phyloP scores from a whole-genome alignment of 2,113 vertebrate species.

The Gambusia affinis region DNA sequence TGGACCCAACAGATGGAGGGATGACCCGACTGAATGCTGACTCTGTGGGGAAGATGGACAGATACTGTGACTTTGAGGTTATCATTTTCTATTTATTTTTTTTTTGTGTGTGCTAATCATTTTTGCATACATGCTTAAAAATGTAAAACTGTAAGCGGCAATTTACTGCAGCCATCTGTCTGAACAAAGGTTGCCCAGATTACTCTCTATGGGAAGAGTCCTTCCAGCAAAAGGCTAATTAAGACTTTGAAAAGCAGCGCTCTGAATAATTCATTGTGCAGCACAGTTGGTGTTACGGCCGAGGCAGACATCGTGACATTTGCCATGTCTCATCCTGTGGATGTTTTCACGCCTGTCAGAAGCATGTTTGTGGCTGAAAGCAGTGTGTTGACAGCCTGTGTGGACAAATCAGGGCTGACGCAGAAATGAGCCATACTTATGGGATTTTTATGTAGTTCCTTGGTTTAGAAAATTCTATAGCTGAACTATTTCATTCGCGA shows the following conservation, averaged over 20 bases:
- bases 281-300: slow-evolving; percentile 12
- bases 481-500: neutral
- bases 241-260: slow-evolving; percentile 39
- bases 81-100: neutral
- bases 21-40: neutral
- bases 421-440: neutral
- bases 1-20: slow-evolving; percentile 39
- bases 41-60: neutral
- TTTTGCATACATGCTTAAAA: slow-evolving; percentile 25
- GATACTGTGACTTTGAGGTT: neutral
- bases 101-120: neutral
- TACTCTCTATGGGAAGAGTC: slow-evolving; percentile 26
- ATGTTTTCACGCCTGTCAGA: slow-evolving; percentile 8
- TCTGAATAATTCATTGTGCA: slow-evolving; percentile 52
- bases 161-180: slow-evolving; percentile 55
- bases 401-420: neutral
- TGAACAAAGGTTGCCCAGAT: slow-evolving; percentile 50
- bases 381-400: neutral
- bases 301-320: slow-evolving; percentile 15
- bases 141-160: slow-evolving; percentile 17
- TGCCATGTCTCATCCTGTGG: slow-evolving; percentile 9
- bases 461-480: neutral
- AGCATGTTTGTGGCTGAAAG: neutral
- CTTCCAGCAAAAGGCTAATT: slow-evolving; percentile 46
- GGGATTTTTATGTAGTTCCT: neutral